These are phyloP conservation scores for Synodontis membranacea DNA, from an alignment of 2,113 vertebrate genomes.

Conservation along the genomic window DNA sequence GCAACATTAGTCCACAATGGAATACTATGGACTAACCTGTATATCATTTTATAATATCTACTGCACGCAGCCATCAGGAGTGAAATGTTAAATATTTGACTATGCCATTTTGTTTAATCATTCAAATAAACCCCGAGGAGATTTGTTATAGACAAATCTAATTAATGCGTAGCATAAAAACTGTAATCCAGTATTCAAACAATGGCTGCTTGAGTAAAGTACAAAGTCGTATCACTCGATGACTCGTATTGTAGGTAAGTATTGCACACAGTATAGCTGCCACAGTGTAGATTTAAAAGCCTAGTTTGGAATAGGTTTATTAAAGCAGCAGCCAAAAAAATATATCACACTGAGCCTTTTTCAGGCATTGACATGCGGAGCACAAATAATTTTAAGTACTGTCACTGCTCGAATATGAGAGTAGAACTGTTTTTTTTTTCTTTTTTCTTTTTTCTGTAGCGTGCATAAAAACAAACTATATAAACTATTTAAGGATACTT, in stretches of 20 bases:
- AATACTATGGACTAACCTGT: not conserved
- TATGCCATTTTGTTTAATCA: not conserved
- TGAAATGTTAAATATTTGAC: not conserved
- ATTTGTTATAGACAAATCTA: not conserved
- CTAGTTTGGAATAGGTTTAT: not conserved
- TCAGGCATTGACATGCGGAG: not conserved
- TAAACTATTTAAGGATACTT: not conserved
- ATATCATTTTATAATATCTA: no score
- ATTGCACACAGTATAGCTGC: not conserved
- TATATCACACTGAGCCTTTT: not conserved
- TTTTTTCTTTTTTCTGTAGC: not conserved
- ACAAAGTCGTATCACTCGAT: constrained; percentile 5
- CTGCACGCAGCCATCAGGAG: not conserved
- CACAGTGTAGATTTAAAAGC: constrained; percentile 2
- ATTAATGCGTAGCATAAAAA: constrained; percentile 7
- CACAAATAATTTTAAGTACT: not conserved
- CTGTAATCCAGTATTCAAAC: constrained; percentile 15
- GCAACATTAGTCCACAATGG: not conserved
- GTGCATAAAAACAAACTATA: not conserved
- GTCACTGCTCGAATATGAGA: not conserved
- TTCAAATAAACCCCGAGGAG: not conserved
- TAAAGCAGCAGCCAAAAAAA: not conserved
- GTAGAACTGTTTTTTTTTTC: no score
- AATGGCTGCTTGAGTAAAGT: constrained; percentile 7
- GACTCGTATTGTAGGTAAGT: constrained; percentile 16